Evolutionary conservation across 1,140 invertebrate genomes (phyloP).

Genomic region (Drosophila tani): DNA sequence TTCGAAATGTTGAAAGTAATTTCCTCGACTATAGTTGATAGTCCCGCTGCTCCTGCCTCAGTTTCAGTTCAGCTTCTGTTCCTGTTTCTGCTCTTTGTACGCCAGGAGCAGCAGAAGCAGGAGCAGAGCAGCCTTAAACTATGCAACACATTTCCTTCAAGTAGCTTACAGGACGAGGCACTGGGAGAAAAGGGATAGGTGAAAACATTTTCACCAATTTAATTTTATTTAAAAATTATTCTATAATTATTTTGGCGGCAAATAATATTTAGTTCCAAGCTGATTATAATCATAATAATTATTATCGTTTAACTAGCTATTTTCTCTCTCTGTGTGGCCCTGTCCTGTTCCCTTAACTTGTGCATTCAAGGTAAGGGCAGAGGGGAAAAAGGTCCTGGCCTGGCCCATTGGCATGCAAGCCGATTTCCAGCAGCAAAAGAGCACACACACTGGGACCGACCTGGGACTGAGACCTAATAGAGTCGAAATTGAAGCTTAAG

Average conservation of each 20-base stretch:
- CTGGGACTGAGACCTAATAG: slow-evolving; percentile 35
- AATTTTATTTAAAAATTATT: too few relatives aligned
- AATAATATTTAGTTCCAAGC: neutral
- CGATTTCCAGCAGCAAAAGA: slow-evolving; percentile 43
- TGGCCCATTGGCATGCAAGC: slow-evolving; percentile 42
- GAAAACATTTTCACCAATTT: too few relatives aligned
- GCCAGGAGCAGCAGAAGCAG: neutral
- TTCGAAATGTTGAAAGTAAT: slow-evolving; percentile 81
- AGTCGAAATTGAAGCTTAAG: slow-evolving; percentile 61
- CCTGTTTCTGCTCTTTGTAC: slow-evolving; percentile 32
- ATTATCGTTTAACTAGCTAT: neutral
- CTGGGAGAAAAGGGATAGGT: neutral
- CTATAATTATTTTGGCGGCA: neutral
- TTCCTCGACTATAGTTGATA: slow-evolving; percentile 79
- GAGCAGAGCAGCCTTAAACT: slow-evolving; percentile 52
- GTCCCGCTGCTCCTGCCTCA: slow-evolving; percentile 39
- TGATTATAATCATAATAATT: too few relatives aligned
- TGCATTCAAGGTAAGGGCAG: slow-evolving; percentile 14
- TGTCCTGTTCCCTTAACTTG: slow-evolving; percentile 1
- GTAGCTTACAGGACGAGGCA: slow-evolving; percentile 53
- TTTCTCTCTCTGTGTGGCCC: neutral
- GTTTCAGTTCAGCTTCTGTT: slow-evolving; percentile 39
- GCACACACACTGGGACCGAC: slow-evolving; percentile 19
- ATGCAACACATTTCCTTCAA: slow-evolving; percentile 73
- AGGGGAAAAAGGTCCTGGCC: slow-evolving; percentile 6